Conservation (phyloP, 2,113 vertebrate genomes). For the Mus spicilegus region DNA sequence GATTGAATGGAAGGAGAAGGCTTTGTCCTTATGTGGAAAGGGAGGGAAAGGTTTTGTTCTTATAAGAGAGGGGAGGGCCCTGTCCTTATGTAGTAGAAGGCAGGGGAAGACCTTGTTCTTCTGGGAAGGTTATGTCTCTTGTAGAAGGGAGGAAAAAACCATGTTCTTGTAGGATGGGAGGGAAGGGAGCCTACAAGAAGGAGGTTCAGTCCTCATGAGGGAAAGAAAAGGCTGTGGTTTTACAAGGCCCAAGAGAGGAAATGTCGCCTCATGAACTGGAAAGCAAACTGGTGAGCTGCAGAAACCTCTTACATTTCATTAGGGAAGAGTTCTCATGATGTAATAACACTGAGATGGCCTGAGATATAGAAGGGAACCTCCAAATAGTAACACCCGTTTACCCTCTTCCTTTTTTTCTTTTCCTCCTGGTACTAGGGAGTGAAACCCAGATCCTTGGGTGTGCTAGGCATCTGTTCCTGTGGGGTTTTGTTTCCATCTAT, state of each 20-base stretch:
- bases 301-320: background rate
- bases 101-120: background rate
- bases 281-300: background rate
- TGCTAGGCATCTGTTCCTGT: background rate
- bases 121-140: background rate
- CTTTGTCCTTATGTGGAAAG: background rate
- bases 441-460: background rate
- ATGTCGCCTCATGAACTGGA: background rate
- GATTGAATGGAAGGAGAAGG: background rate
- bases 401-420: too few species aligned
- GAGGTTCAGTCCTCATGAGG: background rate
- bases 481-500: background rate
- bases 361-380: background rate
- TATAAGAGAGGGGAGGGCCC: background rate
- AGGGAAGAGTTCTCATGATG: background rate
- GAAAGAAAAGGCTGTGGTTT: background rate
- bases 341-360: background rate
- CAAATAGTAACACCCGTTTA: background rate
- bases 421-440: background rate
- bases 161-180: background rate
- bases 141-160: background rate
- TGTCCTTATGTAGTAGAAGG: too few species aligned
- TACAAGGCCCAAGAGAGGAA: background rate
- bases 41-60: too few species aligned
- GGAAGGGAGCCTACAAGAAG: background rate